Percentiles rank a stretch among this genome's conserved stretches.
phyloP scores from a whole-genome alignment of 2,888 invertebrate genomes.

The Drosophila lutescens region DNA sequence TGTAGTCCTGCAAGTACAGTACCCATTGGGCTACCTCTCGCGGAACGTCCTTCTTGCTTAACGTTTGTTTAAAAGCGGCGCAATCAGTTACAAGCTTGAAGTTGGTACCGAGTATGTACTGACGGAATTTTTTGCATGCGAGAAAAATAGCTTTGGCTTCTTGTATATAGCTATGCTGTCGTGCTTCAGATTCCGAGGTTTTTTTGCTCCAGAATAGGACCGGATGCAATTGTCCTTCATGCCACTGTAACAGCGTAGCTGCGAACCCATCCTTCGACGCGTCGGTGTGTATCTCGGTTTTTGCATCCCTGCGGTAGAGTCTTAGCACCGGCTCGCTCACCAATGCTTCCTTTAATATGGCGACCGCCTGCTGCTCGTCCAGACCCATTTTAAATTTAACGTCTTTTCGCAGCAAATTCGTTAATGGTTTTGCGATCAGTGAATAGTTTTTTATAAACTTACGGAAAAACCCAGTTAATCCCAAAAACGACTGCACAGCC shows the following conservation, averaged over 20 bases:
- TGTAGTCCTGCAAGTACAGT: not conserved
- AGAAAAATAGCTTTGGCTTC: not conserved
- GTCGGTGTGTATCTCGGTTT: not conserved
- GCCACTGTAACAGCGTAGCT: not conserved
- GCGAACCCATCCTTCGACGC: not conserved
- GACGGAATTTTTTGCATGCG: too few relatives aligned
- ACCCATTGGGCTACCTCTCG: not conserved
- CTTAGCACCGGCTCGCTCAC: constrained; percentile 2
- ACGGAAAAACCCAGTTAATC: not conserved
- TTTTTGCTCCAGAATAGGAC: not conserved
- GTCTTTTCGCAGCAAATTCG: not conserved
- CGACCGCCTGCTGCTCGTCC: not conserved
- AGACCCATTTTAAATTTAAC: not conserved
- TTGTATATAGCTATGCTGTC: constrained; percentile 1
- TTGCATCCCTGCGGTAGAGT: not conserved
- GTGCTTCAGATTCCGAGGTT: not conserved
- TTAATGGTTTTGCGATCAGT: not conserved
- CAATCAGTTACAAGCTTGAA: too few relatives aligned
- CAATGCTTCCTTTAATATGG: constrained; percentile 1
- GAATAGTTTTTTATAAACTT: too few relatives aligned
- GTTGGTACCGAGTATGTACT: too few relatives aligned
- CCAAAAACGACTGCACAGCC: not conserved
- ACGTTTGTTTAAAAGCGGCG: too few relatives aligned
- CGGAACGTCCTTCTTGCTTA: not conserved
- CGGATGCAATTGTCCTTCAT: not conserved